phyloP scores from a whole-genome alignment of 2,888 invertebrate genomes.

The Cryptops parisi region DNA sequence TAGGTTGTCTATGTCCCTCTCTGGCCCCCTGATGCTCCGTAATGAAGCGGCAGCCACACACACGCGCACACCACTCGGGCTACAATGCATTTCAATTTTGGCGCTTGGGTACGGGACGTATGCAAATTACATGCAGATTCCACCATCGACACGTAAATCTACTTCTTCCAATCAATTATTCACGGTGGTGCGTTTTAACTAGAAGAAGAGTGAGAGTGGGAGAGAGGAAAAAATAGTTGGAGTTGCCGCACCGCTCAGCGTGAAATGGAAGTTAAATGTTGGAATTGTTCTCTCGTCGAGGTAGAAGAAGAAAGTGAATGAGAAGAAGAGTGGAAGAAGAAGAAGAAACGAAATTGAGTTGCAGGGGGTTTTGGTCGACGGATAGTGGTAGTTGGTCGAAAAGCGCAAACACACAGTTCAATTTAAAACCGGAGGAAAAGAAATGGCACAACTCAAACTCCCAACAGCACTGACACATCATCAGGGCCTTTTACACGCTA shows the following conservation, averaged over 20 bases:
- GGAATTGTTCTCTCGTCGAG: neutral
- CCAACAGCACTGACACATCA: too few relatives aligned
- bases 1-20: too few relatives aligned
- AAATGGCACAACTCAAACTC: too few relatives aligned
- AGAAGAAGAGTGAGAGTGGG: neutral
- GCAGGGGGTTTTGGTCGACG: slow-evolving; percentile 1
- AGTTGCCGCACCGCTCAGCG: neutral
- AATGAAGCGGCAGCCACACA: slow-evolving; percentile 1
- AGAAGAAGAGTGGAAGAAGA: neutral
- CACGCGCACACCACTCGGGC: slow-evolving; percentile 1
- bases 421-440: too few relatives aligned
- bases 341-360: neutral
- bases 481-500: too few relatives aligned
- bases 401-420: too few relatives aligned
- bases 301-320: neutral
- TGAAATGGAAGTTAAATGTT: neutral
- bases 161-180: slow-evolving; percentile 15
- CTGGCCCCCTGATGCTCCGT: too few relatives aligned
- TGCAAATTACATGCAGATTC: slow-evolving; percentile 14
- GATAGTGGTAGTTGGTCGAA: too few relatives aligned
- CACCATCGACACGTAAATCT: slow-evolving; percentile 10
- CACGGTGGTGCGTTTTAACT: slow-evolving; percentile 14
- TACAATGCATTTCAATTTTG: slow-evolving; percentile 14
- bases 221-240: neutral
- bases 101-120: slow-evolving; percentile 4